These are phyloP conservation scores for Nymphicus hollandicus DNA, from an alignment of 2,113 vertebrate genomes.

Conservation along the genomic window DNA sequence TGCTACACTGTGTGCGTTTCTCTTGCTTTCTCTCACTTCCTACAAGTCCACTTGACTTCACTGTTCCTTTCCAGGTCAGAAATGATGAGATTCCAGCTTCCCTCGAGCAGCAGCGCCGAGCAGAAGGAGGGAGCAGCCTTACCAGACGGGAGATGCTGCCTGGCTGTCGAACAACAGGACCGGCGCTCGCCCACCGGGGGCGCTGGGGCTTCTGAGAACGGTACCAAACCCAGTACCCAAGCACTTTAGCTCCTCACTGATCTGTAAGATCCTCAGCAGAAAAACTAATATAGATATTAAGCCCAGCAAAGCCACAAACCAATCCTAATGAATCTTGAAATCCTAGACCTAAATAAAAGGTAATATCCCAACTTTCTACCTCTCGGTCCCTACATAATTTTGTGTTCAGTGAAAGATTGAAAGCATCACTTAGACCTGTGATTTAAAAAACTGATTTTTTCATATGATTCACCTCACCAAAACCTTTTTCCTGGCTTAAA, in stretches of 20 bases:
- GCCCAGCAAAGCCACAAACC: neutral
- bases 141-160: slow-evolving; percentile 8
- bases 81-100: slow-evolving; percentile 22
- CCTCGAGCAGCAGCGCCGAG: neutral
- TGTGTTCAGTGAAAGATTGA: neutral
- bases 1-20: rapidly evolving
- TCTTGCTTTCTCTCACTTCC: rapidly evolving
- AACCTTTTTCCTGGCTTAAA: neutral
- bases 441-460: neutral
- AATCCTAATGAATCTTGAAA: neutral
- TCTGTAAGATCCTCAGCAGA: neutral
- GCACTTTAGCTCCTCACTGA: neutral
- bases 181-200: slow-evolving; percentile 70
- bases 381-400: neutral
- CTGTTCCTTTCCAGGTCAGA: slow-evolving; percentile 72
- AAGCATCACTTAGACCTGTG: neutral
- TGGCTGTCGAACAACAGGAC: slow-evolving; percentile 52
- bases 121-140: neutral
- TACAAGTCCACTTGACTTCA: neutral
- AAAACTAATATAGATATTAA: neutral
- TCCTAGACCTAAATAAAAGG: neutral
- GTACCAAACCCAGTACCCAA: slow-evolving; percentile 42
- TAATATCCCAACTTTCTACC: neutral
- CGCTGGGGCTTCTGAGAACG: slow-evolving; percentile 71
- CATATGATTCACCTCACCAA: neutral